These are phyloP conservation scores for Phenacoccus solenopsis DNA, from an alignment of 1,140 invertebrate genomes.

Conservation along the genomic window DNA sequence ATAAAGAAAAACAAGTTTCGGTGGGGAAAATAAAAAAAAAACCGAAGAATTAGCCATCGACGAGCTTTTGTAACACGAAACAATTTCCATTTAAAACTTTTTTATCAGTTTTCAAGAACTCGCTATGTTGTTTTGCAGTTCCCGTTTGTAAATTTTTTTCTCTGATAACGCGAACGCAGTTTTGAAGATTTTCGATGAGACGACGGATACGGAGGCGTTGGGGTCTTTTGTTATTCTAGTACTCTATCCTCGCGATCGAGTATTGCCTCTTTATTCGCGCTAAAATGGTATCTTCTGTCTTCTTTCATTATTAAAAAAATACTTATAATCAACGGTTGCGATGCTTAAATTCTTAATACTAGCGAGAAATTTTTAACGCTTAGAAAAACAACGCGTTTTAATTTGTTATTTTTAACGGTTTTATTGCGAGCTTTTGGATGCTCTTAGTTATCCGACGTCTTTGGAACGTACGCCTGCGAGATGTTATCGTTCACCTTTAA, in stretches of 20 bases:
- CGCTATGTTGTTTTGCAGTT: not conserved
- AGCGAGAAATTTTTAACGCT: not conserved
- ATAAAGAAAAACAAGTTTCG: too few relatives aligned
- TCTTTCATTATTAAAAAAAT: not conserved
- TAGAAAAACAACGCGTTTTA: not conserved
- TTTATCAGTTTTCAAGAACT: not conserved
- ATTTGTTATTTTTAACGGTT: not conserved
- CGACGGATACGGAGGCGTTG: too few relatives aligned
- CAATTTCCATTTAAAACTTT: not conserved
- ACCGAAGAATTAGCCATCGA: not conserved
- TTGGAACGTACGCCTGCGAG: too few relatives aligned
- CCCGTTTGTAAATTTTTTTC: not conserved
- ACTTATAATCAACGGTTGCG: not conserved
- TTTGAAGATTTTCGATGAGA: not conserved
- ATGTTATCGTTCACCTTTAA: too few relatives aligned
- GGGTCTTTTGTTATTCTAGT: not conserved
- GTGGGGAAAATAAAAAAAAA: too few relatives aligned
- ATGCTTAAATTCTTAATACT: slow-evolving; percentile 3
- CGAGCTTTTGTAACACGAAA: not conserved
- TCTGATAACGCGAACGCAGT: not conserved
- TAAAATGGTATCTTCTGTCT: not conserved
- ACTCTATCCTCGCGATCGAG: not conserved
- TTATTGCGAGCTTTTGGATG: not conserved
- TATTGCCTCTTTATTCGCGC: not conserved
- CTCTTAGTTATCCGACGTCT: too few relatives aligned